These are phyloP conservation scores for Mystacides longicornis DNA, from an alignment of 2,888 invertebrate species.

Conservation along the genomic window DNA sequence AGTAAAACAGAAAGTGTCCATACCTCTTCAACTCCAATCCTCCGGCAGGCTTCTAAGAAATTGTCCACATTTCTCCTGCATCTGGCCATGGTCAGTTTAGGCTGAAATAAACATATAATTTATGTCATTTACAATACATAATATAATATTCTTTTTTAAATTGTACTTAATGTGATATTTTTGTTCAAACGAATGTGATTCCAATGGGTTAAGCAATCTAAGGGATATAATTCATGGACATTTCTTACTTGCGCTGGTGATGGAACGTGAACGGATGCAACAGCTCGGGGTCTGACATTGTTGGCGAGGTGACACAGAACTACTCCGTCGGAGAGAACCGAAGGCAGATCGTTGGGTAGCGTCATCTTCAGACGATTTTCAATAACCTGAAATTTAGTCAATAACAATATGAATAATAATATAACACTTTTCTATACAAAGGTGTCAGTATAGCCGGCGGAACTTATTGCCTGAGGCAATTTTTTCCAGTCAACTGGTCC, in stretches of 20 bases:
- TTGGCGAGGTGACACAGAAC: conserved; percentile 92
- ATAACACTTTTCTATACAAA: too few relatives aligned
- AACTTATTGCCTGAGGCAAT: too few relatives aligned
- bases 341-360: conserved; percentile 76
- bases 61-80: conserved; percentile 93
- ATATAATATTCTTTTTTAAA: too few relatives aligned
- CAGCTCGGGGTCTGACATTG: conserved; percentile 83
- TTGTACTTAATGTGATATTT: too few relatives aligned
- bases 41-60: conserved; percentile 88
- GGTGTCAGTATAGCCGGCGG: too few relatives aligned
- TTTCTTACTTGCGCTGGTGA: conserved; percentile 75
- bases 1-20: too few relatives aligned
- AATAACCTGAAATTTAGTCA: conserved; percentile 73
- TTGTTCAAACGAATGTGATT: too few relatives aligned
- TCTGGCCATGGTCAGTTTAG: conserved; percentile 90
- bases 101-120: conserved; percentile 51
- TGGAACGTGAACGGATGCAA: conserved; percentile 91
- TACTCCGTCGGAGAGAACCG: conserved; percentile 84
- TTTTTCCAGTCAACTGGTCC: too few relatives aligned
- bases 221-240: background rate
- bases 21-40: conserved; percentile 92
- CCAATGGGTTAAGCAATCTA: background rate
- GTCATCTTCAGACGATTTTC: conserved; percentile 85
- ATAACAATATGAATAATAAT: too few relatives aligned
- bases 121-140: too few relatives aligned